Conservation (phyloP, 2,797 vertebrate species). For the Bradypodion pumilum region DNA sequence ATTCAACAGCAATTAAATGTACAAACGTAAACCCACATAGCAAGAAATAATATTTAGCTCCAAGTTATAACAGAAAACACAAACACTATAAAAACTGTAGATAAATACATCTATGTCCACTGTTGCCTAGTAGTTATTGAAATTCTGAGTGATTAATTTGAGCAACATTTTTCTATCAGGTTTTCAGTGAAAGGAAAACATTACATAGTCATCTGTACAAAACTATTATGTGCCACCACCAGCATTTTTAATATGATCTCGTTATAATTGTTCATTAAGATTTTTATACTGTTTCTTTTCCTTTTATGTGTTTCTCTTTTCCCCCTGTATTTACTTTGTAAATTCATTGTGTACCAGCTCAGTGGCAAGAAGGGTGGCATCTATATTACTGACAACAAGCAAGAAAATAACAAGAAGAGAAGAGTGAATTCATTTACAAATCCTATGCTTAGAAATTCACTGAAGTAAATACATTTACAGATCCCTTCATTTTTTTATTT, state of each 20-base stretch:
- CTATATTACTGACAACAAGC: not conserved
- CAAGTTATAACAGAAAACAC: not conserved
- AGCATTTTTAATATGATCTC: too few species aligned
- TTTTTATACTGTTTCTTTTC: too few species aligned
- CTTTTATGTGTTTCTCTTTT: too few species aligned
- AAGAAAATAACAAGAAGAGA: not conserved
- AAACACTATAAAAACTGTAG: not conserved
- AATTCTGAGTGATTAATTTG: conserved; percentile 2
- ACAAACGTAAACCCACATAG: conserved; percentile 13
- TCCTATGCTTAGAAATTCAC: too few species aligned
- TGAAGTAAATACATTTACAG: too few species aligned
- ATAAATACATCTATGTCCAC: conserved; percentile 8
- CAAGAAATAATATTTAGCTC: not conserved
- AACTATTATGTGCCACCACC: not conserved
- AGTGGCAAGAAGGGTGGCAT: not conserved
- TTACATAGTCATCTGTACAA: not conserved
- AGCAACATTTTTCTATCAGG: not conserved
- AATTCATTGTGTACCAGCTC: not conserved
- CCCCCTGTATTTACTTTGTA: not conserved
- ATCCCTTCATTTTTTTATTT: too few species aligned
- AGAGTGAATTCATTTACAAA: not conserved
- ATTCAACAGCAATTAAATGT: conserved; percentile 13
- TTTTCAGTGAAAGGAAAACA: not conserved
- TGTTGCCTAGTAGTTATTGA: conserved; percentile 1
- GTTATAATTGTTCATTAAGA: too few species aligned